Base-by-base conservation (phyloP, 2,888 invertebrate species). In the Pegoplata infirma region DNA sequence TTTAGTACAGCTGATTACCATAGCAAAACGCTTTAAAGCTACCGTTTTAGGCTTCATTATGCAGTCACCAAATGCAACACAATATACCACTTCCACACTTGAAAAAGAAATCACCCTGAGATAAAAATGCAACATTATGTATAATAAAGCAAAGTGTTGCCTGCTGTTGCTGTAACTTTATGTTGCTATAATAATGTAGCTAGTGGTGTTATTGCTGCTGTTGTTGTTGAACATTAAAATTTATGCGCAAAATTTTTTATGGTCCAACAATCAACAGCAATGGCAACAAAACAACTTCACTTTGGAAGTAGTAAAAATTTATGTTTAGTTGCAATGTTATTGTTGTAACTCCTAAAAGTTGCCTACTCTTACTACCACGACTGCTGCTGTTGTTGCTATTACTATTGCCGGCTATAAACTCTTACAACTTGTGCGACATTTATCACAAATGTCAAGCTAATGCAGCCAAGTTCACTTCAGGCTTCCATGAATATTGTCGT, bases 381-480 rank as follows among this genome's bases (percentile, higher is more conserved):
- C 21, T 64, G 64, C 56, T 49, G 73, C 16, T 51, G n/a, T n/a
- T n/a, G n/a, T n/a, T n/a, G n/a, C n/a, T n/a, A n/a, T n/a, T n/a
- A n/a, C n/a, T n/a, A n/a, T n/a, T n/a, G n/a, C n/a, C n/a, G n/a
- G n/a, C n/a, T n/a, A n/a, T 12, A 71, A 61, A 47, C 28, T 71
- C 63, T 55, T 63, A 55, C 76, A 76, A 76, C 66, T 72, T 76
- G 76, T 76, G 76, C 71, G 59, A 76, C 76, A 76, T 76, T 76
- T 72, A 76, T 76, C 76, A 76, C 71, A 71, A 71, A 55, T 76
- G 76, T 67, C 76, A 76, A 40, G 55, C 66, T 71, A 76, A 76
- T 76, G 61, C 47, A 59, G 66, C 66, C 59, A 59, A 66, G 66
- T 72, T 76, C 74, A 74, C 67, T 74, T 61, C 23, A 61, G 59